Percentiles rank a stretch among this genome's conserved stretches.
Conservation (phyloP, 2,888 invertebrate species). For the Iselma pallidipennis region DNA sequence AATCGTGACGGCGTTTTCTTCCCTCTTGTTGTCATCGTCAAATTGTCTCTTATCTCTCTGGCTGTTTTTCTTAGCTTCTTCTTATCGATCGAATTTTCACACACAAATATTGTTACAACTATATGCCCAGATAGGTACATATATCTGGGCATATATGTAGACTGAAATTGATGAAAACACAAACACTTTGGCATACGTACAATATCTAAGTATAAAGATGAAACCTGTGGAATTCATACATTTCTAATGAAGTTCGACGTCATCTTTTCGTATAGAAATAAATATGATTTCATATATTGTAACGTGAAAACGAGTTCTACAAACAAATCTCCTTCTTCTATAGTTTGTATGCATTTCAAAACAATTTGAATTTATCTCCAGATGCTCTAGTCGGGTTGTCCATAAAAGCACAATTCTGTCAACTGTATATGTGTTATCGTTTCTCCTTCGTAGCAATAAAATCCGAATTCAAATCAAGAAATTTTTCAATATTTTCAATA, state of each 20-base stretch:
- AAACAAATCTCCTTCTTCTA: neutral
- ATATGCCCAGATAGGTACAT: no score
- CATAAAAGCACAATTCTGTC: no score
- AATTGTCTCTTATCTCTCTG: no score
- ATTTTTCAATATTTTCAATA: no score
- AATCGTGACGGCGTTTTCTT: neutral
- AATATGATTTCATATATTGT: constrained; percentile 18
- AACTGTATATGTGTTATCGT: no score
- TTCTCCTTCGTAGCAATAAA: no score
- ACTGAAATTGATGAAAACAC: neutral
- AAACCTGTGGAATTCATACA: constrained; percentile 8
- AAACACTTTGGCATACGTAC: neutral
- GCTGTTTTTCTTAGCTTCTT: no score
- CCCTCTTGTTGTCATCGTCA: neutral
- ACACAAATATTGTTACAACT: no score
- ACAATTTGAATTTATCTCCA: neutral
- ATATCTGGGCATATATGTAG: no score
- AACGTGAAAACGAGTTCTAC: constrained; percentile 7
- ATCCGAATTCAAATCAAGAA: no score
- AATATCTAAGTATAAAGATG: constrained; percentile 8
- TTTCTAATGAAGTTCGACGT: constrained; percentile 7
- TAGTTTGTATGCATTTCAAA: neutral
- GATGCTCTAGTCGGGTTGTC: no score
- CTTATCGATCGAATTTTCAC: no score
- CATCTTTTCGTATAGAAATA: constrained; percentile 12